phyloP scores from a whole-genome alignment of 2,797 vertebrate species.

The Podargus strigoides region DNA sequence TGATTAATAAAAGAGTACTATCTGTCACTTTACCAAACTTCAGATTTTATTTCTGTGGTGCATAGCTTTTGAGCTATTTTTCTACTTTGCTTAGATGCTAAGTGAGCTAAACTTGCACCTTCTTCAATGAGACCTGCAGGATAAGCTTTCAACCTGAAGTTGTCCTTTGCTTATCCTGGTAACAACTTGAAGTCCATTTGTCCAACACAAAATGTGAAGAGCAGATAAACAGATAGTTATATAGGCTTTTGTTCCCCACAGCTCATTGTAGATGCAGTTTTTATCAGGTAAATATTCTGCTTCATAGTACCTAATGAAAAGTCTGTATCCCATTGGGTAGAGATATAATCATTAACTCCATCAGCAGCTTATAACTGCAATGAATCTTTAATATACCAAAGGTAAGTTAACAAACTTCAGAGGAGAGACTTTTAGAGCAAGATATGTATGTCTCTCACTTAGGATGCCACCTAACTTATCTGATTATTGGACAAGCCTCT shows the following conservation, averaged over 20 bases:
- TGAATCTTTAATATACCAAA: neutral
- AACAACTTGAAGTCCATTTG: neutral
- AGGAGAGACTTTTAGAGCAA: neutral
- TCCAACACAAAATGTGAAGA: neutral
- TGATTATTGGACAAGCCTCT: neutral
- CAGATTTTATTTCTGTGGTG: neutral
- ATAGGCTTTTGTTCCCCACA: neutral
- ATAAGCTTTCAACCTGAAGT: neutral
- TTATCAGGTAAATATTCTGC: neutral
- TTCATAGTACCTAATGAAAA: neutral
- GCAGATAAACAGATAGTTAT: neutral
- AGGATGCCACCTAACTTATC: neutral
- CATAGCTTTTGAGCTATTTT: neutral
- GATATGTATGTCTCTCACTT: neutral
- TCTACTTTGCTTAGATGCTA: neutral
- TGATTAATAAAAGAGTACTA: neutral
- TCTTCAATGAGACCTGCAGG: neutral
- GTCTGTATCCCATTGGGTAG: neutral
- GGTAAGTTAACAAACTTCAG: neutral
- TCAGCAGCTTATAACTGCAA: neutral
- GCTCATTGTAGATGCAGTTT: neutral
- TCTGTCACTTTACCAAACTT: neutral
- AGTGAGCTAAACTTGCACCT: neutral
- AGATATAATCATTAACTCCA: neutral
- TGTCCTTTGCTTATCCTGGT: neutral